Evolutionary conservation across 2,888 invertebrate genomes (phyloP), one percentile per base, ranked within the genome.

Genomic region (Pterobdella sp.): DNA sequence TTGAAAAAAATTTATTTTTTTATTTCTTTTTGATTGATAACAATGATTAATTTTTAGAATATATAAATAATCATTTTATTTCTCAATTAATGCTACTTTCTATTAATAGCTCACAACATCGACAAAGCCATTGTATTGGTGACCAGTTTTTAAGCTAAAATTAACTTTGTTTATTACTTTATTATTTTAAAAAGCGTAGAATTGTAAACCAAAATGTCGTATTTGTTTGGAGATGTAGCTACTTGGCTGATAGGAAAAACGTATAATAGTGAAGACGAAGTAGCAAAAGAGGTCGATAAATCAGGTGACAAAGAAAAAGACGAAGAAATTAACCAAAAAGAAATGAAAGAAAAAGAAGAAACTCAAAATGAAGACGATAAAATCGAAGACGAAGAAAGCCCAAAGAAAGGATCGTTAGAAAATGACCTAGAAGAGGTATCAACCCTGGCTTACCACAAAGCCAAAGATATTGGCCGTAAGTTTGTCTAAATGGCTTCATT

Each of bases 351-450:
- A 36, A 42, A 42, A n/a, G 37, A 32, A 68, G 68, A 37, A 34
- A 35, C 7, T 36, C 2, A 63, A 63, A 32, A 71, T 56, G 34
- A 49, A 26, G 3, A 29, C 2, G 32, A 29, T 29, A 26, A 32
- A 56, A 49, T 63, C 34, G 31, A 60, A 26, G n/a, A 32, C 32
- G 35, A 26, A 56, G 52, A 4, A 4, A 34, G 26, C n/a, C 35
- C 22, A 35, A 63, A 56, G 32, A 36, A 35, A 1, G 32, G 32
- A 10, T 71, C 71, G 26, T n/a, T 63, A 34, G 71, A 63, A 34
- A 60, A 71, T n/a, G 71, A 71, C 63, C 34, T 71, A 10, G 60
- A 71, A 34, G 71, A 71, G 36, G 71, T 71, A 14, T 71, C 71
- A 14, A 18, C 52, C 26, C 31, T 71, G 60, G 71, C 71, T 22